Conservation (phyloP, 92 coral and sea anemone genomes). For the Chrysogorgia sp. region DNA sequence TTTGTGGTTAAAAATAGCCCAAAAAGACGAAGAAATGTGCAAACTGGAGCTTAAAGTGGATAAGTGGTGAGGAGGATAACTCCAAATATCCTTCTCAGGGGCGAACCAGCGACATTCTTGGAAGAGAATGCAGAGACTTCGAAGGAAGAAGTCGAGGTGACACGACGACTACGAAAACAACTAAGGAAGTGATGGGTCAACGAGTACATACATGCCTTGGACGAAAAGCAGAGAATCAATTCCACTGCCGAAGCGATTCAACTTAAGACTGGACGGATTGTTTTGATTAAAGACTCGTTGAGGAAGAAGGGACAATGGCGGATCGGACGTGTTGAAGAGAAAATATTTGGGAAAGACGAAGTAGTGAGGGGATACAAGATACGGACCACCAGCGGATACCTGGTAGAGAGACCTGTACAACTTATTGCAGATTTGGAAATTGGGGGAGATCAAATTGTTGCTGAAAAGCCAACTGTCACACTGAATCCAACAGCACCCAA, state of each 20-base stretch:
- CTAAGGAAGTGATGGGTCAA: conserved; percentile 2
- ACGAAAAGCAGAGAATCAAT: not conserved
- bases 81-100: conserved; percentile 60
- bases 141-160: not conserved
- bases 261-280: not conserved
- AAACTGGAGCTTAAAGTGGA: conserved; percentile 23
- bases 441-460: too few species aligned
- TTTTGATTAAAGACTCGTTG: conserved; percentile 23
- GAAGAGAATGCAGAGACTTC: not conserved
- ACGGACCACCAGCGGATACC: not conserved
- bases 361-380: not conserved
- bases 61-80: conserved; percentile 24
- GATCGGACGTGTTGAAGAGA: conserved; percentile 15
- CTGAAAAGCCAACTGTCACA: too few species aligned
- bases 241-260: not conserved
- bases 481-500: too few species aligned
- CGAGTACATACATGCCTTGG: not conserved
- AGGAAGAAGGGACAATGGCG: conserved; percentile 2
- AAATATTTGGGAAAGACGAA: not conserved
- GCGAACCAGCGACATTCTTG: conserved; percentile 4
- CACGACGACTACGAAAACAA: conserved; percentile 5
- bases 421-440: not conserved
- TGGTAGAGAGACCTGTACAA: not conserved
- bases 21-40: not conserved
- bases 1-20: conserved; percentile 46